phyloP scores from a whole-genome alignment of 2,888 invertebrate species.

The Agriopis leucophaearia region DNA sequence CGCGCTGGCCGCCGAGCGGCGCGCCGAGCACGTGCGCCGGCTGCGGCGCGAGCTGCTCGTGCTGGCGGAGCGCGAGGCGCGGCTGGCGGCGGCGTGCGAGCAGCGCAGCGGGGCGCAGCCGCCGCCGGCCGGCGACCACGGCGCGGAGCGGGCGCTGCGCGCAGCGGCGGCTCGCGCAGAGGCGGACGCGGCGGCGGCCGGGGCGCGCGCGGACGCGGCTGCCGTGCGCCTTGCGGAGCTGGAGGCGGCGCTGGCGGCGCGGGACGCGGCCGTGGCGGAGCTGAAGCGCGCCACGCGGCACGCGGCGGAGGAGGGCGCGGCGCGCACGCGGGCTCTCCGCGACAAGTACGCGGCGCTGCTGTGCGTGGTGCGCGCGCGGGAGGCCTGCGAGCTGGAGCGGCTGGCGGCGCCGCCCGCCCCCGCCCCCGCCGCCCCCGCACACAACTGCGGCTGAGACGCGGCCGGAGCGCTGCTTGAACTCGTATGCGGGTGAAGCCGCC shows the following conservation, averaged over 20 bases:
- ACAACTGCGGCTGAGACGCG: conserved; percentile 5
- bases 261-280: conserved; percentile 77
- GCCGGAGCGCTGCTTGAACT: neutral
- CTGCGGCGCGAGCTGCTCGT: conserved; percentile 77
- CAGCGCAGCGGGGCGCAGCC: too few relatives aligned
- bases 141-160: conserved; percentile 57
- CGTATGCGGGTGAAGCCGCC: too few relatives aligned
- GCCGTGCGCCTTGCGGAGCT: conserved; percentile 80
- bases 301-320: conserved; percentile 87
- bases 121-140: conserved; percentile 29
- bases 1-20: conserved; percentile 70
- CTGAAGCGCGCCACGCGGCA: conserved; percentile 79
- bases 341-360: conserved; percentile 87
- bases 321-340: conserved; percentile 84
- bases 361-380: conserved; percentile 84
- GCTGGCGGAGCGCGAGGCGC: conserved; percentile 66
- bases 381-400: conserved; percentile 84
- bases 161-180: conserved; percentile 61
- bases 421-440: conserved; percentile 57
- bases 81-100: conserved; percentile 45
- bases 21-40: conserved; percentile 75
- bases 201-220: conserved; percentile 80
- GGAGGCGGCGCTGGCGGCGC: conserved; percentile 63
- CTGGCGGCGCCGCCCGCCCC: conserved; percentile 72
- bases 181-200: conserved; percentile 74